A percentile compares a stretch with the other conserved stretches of the same genome.
Conservation (phyloP, 35 echinoderm and acorn worm genomes). For the Apostichopus parvimensis region DNA sequence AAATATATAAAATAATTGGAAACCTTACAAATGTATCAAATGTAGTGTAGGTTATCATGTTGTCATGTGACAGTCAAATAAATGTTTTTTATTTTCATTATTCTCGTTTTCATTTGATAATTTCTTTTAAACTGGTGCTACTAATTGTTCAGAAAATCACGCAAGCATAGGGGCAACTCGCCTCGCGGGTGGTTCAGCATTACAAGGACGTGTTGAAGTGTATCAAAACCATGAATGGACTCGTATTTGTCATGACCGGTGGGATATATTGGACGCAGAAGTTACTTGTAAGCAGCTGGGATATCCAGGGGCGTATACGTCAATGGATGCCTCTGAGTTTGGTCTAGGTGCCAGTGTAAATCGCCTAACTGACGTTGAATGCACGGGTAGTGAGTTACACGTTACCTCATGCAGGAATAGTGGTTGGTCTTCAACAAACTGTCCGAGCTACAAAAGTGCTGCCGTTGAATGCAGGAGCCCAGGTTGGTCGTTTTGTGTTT, state of each 20-base stretch:
- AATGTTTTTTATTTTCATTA: too few species aligned
- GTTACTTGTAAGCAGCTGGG: neutral
- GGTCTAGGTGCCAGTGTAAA: neutral
- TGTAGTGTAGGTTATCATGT: too few species aligned
- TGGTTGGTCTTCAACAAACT: neutral
- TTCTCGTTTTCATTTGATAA: too few species aligned
- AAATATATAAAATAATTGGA: too few species aligned
- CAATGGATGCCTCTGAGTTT: neutral
- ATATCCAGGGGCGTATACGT: neutral
- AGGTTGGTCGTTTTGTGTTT: neutral
- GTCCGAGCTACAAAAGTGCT: neutral
- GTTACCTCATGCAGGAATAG: neutral
- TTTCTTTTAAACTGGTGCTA: too few species aligned
- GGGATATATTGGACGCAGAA: neutral
- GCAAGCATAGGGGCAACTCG: neutral
- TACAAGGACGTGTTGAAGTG: neutral
- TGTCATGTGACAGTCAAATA: too few species aligned
- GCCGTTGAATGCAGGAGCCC: neutral
- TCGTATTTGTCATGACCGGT: neutral
- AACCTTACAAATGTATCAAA: too few species aligned
- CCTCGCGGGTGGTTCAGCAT: neutral
- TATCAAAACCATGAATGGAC: neutral
- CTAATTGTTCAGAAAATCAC: too few species aligned
- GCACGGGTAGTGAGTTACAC: neutral
- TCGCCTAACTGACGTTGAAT: neutral